Evolutionary conservation across 2,797 vertebrate species (phyloP).

Genomic region (Megaceryle alcyon): DNA sequence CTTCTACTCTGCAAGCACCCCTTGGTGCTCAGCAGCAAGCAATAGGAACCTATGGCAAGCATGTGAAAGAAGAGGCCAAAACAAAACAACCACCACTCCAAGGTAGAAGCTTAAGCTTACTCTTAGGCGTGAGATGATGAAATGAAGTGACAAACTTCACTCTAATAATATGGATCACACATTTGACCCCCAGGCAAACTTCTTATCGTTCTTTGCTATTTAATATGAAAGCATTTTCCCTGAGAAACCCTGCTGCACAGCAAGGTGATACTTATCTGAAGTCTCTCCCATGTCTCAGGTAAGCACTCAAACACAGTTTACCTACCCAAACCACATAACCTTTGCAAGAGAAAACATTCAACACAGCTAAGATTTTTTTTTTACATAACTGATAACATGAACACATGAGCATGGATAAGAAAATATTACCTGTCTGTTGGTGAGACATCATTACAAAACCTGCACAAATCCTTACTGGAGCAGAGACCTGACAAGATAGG

Average conservation of each 20-base stretch:
- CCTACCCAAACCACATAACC: background rate
- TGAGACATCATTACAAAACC: background rate
- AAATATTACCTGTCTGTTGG: background rate
- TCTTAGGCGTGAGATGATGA: background rate
- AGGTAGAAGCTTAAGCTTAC: background rate
- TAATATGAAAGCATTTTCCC: background rate
- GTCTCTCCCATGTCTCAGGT: background rate
- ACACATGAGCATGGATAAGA: background rate
- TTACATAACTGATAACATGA: background rate
- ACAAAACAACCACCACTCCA: background rate
- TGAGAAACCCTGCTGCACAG: background rate
- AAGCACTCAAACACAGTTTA: background rate
- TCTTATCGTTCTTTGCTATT: background rate
- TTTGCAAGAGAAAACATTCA: background rate
- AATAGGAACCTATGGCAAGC: background rate
- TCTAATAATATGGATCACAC: background rate
- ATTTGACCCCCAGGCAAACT: slow-evolving; percentile 17
- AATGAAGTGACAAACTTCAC: background rate
- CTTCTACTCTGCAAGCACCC: background rate
- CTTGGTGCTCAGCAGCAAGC: background rate
- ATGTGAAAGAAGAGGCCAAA: background rate
- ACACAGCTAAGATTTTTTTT: background rate
- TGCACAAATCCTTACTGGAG: background rate
- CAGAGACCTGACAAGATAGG: background rate
- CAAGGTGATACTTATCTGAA: background rate